A percentile compares a stretch with the other conserved stretches of the same genome.
phyloP scores from a whole-genome alignment of 1,140 invertebrate species.

The Halesus radiatus region DNA sequence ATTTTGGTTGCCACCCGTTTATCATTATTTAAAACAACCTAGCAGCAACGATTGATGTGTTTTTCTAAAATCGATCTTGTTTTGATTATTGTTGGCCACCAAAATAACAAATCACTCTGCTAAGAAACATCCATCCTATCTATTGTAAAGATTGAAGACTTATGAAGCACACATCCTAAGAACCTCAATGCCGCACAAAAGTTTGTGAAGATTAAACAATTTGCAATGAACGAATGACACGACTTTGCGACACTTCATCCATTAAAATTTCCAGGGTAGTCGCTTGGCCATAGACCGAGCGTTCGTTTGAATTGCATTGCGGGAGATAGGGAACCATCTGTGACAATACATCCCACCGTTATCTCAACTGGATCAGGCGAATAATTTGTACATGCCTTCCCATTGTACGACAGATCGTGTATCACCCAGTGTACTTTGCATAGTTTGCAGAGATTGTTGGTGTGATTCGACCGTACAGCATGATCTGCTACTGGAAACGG shows the following conservation, averaged over 20 bases:
- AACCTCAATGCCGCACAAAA: neutral
- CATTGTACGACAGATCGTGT: conserved; percentile 31
- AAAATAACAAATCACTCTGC: too few species aligned
- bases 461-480: neutral
- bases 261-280: too few species aligned
- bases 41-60: too few species aligned
- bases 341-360: conserved; percentile 26
- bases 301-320: neutral
- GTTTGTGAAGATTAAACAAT: conserved; percentile 15
- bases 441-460: conserved; percentile 19
- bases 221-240: conserved; percentile 6
- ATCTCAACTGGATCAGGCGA: conserved; percentile 19
- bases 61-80: too few species aligned
- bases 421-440: conserved; percentile 25
- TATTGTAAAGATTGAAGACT: too few species aligned
- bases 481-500: neutral
- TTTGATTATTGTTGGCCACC: too few species aligned
- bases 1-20: too few species aligned
- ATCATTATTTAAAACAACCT: too few species aligned
- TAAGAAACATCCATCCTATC: too few species aligned
- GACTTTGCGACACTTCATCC: conserved; percentile 2
- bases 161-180: too few species aligned
- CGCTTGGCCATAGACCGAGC: too few species aligned
- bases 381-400: conserved; percentile 28
- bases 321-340: conserved; percentile 12